phyloP scores from a whole-genome alignment of 2,113 vertebrate genomes.

The Mobula hypostoma region DNA sequence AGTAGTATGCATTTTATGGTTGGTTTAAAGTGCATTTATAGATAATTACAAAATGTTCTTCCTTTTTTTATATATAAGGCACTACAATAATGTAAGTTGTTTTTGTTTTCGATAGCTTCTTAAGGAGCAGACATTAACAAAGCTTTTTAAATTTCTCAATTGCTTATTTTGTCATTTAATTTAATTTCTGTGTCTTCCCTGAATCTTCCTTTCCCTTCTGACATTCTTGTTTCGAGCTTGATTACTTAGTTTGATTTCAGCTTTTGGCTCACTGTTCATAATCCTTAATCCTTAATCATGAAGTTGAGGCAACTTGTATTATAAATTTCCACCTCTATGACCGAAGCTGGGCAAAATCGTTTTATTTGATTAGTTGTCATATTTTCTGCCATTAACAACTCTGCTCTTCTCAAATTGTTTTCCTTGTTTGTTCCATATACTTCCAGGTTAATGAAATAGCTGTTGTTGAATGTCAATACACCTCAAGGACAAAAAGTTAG shows the following conservation, averaged over 20 bases:
- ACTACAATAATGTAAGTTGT: not conserved
- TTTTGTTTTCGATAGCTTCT: not conserved
- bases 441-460: not conserved
- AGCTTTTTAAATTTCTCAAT: not conserved
- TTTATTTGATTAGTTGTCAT: not conserved
- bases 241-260: not conserved
- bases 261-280: not conserved
- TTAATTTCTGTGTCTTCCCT: not conserved
- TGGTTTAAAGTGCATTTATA: not conserved
- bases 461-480: not conserved
- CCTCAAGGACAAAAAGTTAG: not conserved
- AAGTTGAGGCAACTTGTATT: not conserved
- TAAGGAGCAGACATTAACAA: not conserved
- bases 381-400: not conserved
- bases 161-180: not conserved
- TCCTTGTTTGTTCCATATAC: not conserved
- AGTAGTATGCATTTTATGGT: not conserved
- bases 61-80: not conserved
- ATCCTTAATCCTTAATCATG: not conserved
- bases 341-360: not conserved
- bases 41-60: not conserved
- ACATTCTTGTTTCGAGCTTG: not conserved
- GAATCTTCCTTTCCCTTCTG: not conserved
- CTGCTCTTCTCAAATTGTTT: not conserved
- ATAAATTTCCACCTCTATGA: not conserved